Evolutionary conservation across 1,140 invertebrate genomes (phyloP), one percentile per base, ranked within the genome.

Genomic region (Pissodes strobi): DNA sequence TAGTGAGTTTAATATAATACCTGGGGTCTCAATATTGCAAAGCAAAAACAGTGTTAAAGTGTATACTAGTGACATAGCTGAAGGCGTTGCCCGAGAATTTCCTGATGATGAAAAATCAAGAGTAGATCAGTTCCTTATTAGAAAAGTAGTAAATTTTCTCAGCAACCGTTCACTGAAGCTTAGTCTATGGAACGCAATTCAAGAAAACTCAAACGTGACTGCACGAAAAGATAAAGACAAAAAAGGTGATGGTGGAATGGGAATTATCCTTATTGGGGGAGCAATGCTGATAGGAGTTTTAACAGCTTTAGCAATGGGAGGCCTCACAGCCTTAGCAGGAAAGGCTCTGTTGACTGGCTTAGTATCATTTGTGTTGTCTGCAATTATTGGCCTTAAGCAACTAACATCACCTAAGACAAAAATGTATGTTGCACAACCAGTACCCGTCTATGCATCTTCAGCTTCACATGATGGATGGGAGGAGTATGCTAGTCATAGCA

Each of bases 261-360:
- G 84, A 38, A 81, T 82, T 41, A 71, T 87, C 1, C 43, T 86
- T 5, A 84, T 85, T 2, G 82, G 81, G 8, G 83, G 79, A 15
- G 72, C 85, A 38, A 84, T 87, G 84, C 85, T 87, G 82, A 87
- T 87, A 79, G 85, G 82, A 78, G 91, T 89, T 1, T 73, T 92
- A 0, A 84, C 89, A 68, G 88, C 89, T 0, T 72, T 92, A 13
- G 90, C 86, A 81, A 81, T 92, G 53, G 89, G 88, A 17, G 88
- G 86, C 0, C 75, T 93, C 1, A 90, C 90, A 0, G 78, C 89
- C 37, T 79, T 92, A 3, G 90, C 90, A 2, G 91, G 90, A 10
- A 93, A 93, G 77, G 91, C 91, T 0, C 74, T 93, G 9, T 90
- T 92, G 87, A 90, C 90, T 0, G 89, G 88, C 6, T 67, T 92